phyloP scores from a whole-genome alignment of 2,113 vertebrate genomes.

The Sinocyclocheilus anshuiensis region DNA sequence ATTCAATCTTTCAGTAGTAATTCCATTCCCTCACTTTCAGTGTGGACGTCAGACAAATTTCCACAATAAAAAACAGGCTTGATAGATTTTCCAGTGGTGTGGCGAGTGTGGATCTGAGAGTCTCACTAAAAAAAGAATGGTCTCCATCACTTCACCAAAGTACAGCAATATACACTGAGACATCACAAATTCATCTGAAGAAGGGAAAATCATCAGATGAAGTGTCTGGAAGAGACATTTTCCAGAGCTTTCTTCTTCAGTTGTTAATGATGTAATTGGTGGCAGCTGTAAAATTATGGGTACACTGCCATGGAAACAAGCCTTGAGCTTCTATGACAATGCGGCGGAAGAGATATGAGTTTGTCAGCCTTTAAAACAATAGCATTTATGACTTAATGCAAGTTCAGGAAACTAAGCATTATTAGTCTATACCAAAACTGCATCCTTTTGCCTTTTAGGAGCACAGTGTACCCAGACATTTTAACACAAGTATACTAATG shows the following conservation, averaged over 20 bases:
- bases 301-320: constrained; percentile 37
- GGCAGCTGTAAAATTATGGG: constrained; percentile 10
- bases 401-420: not conserved
- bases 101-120: not conserved
- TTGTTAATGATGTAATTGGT: constrained; percentile 30
- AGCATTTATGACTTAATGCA: not conserved
- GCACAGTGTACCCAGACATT: not conserved
- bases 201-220: constrained; percentile 19
- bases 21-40: constrained; percentile 23
- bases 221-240: constrained; percentile 32
- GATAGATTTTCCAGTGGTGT: constrained; percentile 44
- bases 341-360: not conserved
- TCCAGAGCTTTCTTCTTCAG: constrained; percentile 24
- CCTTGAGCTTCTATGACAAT: constrained; percentile 7
- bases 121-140: not conserved
- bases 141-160: not conserved
- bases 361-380: not conserved
- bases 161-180: not conserved
- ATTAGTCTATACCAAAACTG: not conserved
- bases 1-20: constrained; percentile 11
- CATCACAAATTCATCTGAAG: not conserved
- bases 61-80: constrained; percentile 44
- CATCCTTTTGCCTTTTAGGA: not conserved
- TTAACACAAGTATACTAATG: not conserved
- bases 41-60: constrained; percentile 49